Percentiles rank a stretch among this genome's conserved stretches.
These are phyloP conservation scores for Zenarchopterus dispar DNA, from an alignment of 2,797 vertebrate species.

Conservation along the genomic window DNA sequence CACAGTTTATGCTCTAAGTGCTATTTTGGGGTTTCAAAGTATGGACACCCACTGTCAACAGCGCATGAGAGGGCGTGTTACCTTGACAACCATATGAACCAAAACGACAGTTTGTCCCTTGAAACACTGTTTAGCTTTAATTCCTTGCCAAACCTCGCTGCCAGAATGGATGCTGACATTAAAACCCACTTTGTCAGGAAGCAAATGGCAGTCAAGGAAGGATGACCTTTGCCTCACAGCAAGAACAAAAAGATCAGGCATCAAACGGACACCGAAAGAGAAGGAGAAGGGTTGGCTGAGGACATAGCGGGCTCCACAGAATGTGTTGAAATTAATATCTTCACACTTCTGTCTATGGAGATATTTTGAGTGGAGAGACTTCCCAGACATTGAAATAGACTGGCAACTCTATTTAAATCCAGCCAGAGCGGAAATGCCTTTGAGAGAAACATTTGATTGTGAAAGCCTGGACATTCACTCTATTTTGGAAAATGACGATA, in stretches of 20 bases:
- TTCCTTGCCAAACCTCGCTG: slow-evolving; percentile 34
- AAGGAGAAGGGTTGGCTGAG: slow-evolving; percentile 20
- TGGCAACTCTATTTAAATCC: slow-evolving; percentile 52
- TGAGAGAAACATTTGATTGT: slow-evolving; percentile 50
- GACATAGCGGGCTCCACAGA: slow-evolving; percentile 24
- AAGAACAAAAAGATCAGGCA: slow-evolving; percentile 26
- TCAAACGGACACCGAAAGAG: slow-evolving; percentile 22
- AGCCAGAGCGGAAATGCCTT: slow-evolving; percentile 44
- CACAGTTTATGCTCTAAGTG: slow-evolving; percentile 47
- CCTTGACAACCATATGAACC: slow-evolving; percentile 58
- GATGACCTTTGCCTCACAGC: slow-evolving; percentile 50
- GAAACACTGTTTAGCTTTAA: slow-evolving; percentile 33
- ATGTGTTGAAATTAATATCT: slow-evolving; percentile 49
- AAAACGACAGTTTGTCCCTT: slow-evolving; percentile 41
- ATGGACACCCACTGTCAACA: slow-evolving; percentile 36
- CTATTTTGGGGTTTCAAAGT: slow-evolving; percentile 52
- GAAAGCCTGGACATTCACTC: slow-evolving; percentile 49
- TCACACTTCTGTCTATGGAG: slow-evolving; percentile 46
- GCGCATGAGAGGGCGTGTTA: slow-evolving; percentile 49
- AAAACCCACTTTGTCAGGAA: slow-evolving; percentile 49
- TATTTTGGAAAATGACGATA: slow-evolving; percentile 55
- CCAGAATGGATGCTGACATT: slow-evolving; percentile 47
- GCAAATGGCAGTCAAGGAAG: slow-evolving; percentile 47
- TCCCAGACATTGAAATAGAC: slow-evolving; percentile 57
- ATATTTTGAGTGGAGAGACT: slow-evolving; percentile 49